Percentiles rank a stretch among this genome's conserved stretches.
These are phyloP conservation scores for Greenwoodochromis staneri DNA, from an alignment of 2,113 vertebrate species.

Conservation along the genomic window DNA sequence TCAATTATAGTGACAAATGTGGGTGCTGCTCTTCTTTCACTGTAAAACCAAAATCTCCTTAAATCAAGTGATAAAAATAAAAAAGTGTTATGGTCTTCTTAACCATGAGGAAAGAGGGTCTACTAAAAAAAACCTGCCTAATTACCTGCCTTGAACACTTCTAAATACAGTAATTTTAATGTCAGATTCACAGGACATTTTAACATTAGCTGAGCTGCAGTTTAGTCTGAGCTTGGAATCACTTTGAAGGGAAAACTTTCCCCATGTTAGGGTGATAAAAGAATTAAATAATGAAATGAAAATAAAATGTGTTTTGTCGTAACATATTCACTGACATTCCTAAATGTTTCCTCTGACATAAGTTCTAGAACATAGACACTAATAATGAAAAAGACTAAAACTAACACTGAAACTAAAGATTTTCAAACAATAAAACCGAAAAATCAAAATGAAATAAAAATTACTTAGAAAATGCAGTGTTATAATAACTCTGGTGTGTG, in stretches of 20 bases:
- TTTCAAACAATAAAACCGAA: background rate
- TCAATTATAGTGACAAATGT: background rate
- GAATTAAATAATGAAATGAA: background rate
- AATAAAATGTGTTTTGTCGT: background rate
- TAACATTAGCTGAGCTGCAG: background rate
- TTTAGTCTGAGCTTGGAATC: background rate
- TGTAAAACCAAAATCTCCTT: background rate
- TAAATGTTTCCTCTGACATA: background rate
- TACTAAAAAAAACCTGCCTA: background rate
- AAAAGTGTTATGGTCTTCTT: background rate
- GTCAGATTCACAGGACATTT: background rate
- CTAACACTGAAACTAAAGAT: background rate
- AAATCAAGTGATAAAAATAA: background rate
- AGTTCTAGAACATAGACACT: background rate
- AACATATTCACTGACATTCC: background rate
- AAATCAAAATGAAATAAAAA: background rate
- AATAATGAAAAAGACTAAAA: background rate
- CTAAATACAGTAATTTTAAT: background rate
- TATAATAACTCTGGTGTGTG: background rate
- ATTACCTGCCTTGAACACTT: background rate
- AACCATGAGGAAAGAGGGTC: background rate
- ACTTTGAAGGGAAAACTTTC: background rate
- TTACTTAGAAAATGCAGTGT: background rate
- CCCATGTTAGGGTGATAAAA: background rate
- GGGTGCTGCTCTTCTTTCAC: background rate